These are phyloP conservation scores for Sycon ciliatum DNA, from an alignment of 37 sponge, comb jelly and placozoan genomes.

Conservation along the genomic window DNA sequence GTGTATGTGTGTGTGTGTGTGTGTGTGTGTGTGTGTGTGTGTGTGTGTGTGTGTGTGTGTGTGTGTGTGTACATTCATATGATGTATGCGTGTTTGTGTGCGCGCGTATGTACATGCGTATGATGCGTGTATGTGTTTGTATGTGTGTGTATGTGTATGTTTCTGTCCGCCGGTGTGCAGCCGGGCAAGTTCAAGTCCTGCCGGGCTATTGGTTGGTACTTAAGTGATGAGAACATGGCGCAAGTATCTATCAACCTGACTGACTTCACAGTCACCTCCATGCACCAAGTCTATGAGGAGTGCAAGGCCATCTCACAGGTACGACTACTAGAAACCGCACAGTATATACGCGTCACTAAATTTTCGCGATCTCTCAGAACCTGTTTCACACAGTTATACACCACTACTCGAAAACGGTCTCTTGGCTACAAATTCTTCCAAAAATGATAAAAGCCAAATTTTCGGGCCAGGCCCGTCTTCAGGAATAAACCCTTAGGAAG, in stretches of 20 bases:
- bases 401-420: too few relatives aligned
- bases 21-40: slow-evolving; percentile 5
- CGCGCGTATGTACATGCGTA: slow-evolving; percentile 13
- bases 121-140: slow-evolving; percentile 16
- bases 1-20: neutral
- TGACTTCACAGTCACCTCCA: slow-evolving; percentile 58
- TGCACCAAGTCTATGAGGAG: slow-evolving; percentile 78
- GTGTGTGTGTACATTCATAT: neutral
- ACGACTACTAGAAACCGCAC: too few relatives aligned
- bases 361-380: too few relatives aligned
- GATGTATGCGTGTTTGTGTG: slow-evolving; percentile 8
- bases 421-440: too few relatives aligned
- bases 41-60: slow-evolving; percentile 1
- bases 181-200: too few relatives aligned
- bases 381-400: too few relatives aligned
- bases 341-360: too few relatives aligned
- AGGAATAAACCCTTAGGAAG: too few relatives aligned
- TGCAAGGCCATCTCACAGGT: too few relatives aligned
- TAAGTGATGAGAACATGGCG: slow-evolving; percentile 60
- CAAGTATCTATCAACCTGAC: slow-evolving; percentile 80
- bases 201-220: slow-evolving; percentile 78
- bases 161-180: too few relatives aligned
- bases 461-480: too few relatives aligned
- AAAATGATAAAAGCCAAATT: too few relatives aligned
- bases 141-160: slow-evolving; percentile 18